Conservation (phyloP, 2,888 invertebrate genomes). For the Pammene fasciana region DNA sequence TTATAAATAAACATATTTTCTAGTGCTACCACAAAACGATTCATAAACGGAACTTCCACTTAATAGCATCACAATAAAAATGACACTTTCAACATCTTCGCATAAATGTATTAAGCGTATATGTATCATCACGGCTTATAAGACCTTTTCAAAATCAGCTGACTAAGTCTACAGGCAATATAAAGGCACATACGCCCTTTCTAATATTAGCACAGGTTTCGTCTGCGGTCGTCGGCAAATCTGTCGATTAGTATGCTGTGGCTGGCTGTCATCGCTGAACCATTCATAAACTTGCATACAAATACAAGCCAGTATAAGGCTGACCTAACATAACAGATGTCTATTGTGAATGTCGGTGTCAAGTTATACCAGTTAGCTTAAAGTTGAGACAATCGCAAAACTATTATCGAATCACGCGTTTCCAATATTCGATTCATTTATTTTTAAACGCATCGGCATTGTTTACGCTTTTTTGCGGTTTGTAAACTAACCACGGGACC, state of each 20-base stretch:
- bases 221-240: conserved; percentile 67
- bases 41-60: not conserved
- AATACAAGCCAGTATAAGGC: not conserved
- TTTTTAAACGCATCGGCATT: conserved; percentile 53
- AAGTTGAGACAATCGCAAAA: not conserved
- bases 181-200: not conserved
- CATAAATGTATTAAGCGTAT: not conserved
- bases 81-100: not conserved
- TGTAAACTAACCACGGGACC: conserved; percentile 38
- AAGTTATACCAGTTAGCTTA: not conserved
- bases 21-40: not conserved
- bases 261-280: conserved; percentile 55
- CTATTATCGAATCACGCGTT: conserved; percentile 62
- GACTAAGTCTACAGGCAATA: not conserved
- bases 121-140: not conserved
- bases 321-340: not conserved
- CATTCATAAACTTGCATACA: not conserved
- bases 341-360: not conserved
- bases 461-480: conserved; percentile 57
- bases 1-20: conserved; percentile 8
- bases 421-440: conserved; percentile 60
- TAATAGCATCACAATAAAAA: not conserved
- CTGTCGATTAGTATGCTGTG: conserved; percentile 56
- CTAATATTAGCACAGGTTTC: conserved; percentile 39
- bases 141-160: conserved; percentile 7